Percentiles rank a stretch among this genome's conserved stretches.
phyloP scores from a whole-genome alignment of 2,113 vertebrate species.

The Crotophaga sulcirostris region DNA sequence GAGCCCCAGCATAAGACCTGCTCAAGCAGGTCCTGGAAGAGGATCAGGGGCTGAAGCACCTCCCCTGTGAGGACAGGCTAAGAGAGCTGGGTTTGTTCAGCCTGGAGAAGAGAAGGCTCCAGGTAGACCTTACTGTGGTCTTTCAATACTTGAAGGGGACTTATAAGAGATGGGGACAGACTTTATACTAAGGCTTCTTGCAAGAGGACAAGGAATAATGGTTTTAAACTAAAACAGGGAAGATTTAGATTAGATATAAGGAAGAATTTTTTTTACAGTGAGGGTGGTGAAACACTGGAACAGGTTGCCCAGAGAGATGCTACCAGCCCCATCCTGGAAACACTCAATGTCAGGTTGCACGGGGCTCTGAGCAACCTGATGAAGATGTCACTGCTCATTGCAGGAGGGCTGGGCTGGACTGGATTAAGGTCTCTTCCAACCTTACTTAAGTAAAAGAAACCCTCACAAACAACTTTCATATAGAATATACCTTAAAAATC shows the following conservation, averaged over 20 bases:
- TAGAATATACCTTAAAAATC: not conserved
- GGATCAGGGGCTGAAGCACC: not conserved
- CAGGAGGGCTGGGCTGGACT: not conserved
- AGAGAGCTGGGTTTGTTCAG: not conserved
- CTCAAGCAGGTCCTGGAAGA: fast-evolving
- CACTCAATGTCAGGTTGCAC: not conserved
- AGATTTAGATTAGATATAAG: not conserved
- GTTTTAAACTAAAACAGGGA: not conserved
- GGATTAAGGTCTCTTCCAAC: not conserved
- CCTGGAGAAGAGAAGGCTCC: not conserved
- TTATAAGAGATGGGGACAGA: not conserved
- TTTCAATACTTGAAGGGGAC: not conserved
- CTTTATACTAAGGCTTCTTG: not conserved
- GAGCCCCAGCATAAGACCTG: not conserved
- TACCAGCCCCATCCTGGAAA: not conserved
- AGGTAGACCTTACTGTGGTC: not conserved
- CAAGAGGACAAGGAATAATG: fast-evolving
- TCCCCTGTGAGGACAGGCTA: not conserved
- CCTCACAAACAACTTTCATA: not conserved
- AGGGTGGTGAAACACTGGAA: not conserved
- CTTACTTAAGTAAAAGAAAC: not conserved
- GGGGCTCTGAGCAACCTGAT: not conserved
- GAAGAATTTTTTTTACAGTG: not conserved
- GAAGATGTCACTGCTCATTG: not conserved
- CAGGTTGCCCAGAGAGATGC: not conserved